Evolutionary conservation across 2,888 invertebrate genomes (phyloP), one percentile per base, ranked within the genome.

Genomic region (Hirtodrosophila alboralis): DNA sequence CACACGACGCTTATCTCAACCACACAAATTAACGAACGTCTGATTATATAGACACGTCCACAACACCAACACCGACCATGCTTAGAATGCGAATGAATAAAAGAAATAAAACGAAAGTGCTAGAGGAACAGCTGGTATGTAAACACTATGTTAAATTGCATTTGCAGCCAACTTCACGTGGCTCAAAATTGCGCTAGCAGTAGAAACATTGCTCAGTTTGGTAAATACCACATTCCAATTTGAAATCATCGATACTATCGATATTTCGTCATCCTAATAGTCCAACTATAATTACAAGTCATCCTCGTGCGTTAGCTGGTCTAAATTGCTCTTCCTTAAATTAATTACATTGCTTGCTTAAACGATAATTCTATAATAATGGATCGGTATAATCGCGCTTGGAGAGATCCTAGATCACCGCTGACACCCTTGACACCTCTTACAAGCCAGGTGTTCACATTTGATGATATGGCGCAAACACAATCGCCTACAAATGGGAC

Each of bases 381-480:
- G 81, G 81, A 81, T 14, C 67, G 73, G 10, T 84, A 81, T 14
- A 77, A 69, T 40, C 75, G 80, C 16, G 81, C 65, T 4, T 84
- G 68, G 60, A 73, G 84, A 75, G 87, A 84, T 74, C 75, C 71
- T 8, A 69, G 49, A 10, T 87, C 88, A 0, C 86, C 87, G 3
- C 45, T 85, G 34, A 69, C 74, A 0, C 87, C 88, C 2, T 12
- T 87, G 21, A 86, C 87, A 0, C 87, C 87, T 0, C 66, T 79
- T 0, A 56, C 65, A 18, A 60, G 73, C 2, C 70, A 74, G 4
- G 38, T 56, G 8, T 87, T 87, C 14, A 64, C 58, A 9, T 87
- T 84, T 56, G 84, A 86, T 6, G 33, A 23, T 13, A 9, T n/a
- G 13, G 3, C 47, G 14, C 5, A 58, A n/a, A 14, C 47, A 1